Evolutionary conservation across 2,113 vertebrate species (phyloP).

Genomic region (Thamnaconus septentrionalis): DNA sequence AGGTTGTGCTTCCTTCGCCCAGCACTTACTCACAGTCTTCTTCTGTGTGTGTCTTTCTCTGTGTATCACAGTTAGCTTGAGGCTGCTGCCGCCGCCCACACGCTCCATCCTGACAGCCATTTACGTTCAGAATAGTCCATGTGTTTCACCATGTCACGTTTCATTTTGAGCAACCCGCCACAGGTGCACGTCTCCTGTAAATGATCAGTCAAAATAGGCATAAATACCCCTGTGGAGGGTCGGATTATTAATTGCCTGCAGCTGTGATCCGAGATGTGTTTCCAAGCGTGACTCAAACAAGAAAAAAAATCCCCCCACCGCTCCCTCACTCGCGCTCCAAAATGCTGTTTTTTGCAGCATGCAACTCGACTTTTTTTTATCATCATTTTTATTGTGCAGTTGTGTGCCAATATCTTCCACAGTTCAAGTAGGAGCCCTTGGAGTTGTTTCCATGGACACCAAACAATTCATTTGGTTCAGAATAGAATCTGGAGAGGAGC

Average conservation of each 20-base stretch:
- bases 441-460: conserved; percentile 80
- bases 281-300: background rate
- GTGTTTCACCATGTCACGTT: conserved; percentile 45
- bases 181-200: conserved; percentile 18
- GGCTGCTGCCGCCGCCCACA: conserved; percentile 78
- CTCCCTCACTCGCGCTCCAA: too few relatives aligned
- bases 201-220: background rate
- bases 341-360: conserved; percentile 2
- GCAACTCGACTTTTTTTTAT: conserved; percentile 15
- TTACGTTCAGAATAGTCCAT: conserved; percentile 72
- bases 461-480: conserved; percentile 80
- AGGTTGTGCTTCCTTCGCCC: conserved; percentile 64
- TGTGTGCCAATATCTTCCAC: conserved; percentile 56
- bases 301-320: conserved; percentile 2
- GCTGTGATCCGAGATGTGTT: background rate
- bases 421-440: conserved; percentile 68
- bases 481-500: conserved; percentile 73
- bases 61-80: conserved; percentile 72
- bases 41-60: conserved; percentile 63
- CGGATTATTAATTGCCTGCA: conserved; percentile 2
- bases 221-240: conserved; percentile 12
- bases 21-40: conserved; percentile 69
- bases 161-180: conserved; percentile 28
- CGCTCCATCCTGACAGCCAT: conserved; percentile 74
- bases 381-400: conserved; percentile 39